Evolutionary conservation across 1,140 invertebrate species (phyloP), one percentile per base, ranked within the genome.

Genomic region (Leguminivora glycinivorella): DNA sequence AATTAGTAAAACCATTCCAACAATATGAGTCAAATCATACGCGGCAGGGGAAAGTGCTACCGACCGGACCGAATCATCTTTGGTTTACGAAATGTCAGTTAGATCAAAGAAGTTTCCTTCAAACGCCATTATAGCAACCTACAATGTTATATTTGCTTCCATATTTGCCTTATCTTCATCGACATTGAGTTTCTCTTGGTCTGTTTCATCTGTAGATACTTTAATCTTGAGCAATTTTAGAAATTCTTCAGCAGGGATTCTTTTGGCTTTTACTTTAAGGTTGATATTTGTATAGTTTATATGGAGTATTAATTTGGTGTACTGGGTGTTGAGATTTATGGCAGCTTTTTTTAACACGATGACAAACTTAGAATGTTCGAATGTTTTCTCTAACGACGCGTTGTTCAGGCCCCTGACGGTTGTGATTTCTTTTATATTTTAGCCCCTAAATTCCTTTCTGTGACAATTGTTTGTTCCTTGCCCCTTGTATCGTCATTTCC

Each of bases 91-190:
- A 78, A 83, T 82, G 84, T 85, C 83, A 85, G 72, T 76, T 74
- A 83, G 75, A 85, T 89, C 85, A 89, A 88, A 89, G 85, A 68
- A 71, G 70, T 70, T 76, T 68, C 86, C 80, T 81, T 88, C 85
- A 88, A 87, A 89, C 81, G 74, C 70, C 67, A 76, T 70, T 75
- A 72, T 77, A 80, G 80, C 78, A 73, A 75, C 69, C 68, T 67
- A 73, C 79, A 77, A 80, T 75, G 68, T 75, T 80, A 71, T 72
- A 76, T 78, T 29, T 77, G 72, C 74, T 69, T 26, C 67, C 58
- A 67, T 67, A 73, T 71, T 14, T 10, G 26, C 31, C 52, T 14
- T 71, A 70, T 68, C 22, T 63, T 47, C 73, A 71, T 71, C 40
- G 5, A 7, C 12, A 47, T 72, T 68, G 70, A 72, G 70, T 70